phyloP scores from a whole-genome alignment of 2,113 vertebrate genomes.

The Charina bottae region DNA sequence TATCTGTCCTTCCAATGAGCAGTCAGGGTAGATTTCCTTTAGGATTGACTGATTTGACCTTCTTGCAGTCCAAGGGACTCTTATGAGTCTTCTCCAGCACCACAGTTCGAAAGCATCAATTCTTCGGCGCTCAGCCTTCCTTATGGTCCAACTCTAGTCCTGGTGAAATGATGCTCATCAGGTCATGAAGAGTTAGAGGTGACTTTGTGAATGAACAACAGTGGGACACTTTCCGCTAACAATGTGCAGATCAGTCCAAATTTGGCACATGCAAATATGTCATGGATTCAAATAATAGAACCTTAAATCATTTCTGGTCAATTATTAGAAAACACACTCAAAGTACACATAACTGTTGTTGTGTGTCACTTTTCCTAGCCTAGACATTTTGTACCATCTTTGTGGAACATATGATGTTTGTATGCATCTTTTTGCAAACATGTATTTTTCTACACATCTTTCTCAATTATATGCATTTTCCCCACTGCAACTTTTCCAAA shows the following conservation, averaged over 20 bases:
- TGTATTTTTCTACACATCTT: neutral
- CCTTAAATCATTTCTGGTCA: neutral
- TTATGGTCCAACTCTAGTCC: too few relatives aligned
- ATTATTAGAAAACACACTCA: neutral
- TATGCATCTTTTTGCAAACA: neutral
- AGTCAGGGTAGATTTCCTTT: too few relatives aligned
- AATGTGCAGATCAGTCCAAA: neutral
- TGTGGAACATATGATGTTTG: neutral
- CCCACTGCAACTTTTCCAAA: neutral
- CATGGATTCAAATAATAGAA: neutral
- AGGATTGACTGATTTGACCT: too few relatives aligned
- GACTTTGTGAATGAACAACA: neutral
- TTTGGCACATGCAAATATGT: neutral
- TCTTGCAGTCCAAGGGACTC: too few relatives aligned
- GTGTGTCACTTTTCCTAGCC: neutral
- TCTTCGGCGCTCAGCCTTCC: too few relatives aligned
- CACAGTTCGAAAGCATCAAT: too few relatives aligned
- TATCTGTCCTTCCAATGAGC: too few relatives aligned
- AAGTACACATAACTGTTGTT: neutral
- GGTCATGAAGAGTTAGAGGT: neutral
- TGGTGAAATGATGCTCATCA: neutral
- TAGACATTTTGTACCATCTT: neutral
- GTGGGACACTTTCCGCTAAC: neutral
- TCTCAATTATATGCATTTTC: neutral
- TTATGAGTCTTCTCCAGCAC: too few relatives aligned